Base-by-base conservation (phyloP, 1,140 invertebrate genomes). In the Schlechtendalia chinensis region DNA sequence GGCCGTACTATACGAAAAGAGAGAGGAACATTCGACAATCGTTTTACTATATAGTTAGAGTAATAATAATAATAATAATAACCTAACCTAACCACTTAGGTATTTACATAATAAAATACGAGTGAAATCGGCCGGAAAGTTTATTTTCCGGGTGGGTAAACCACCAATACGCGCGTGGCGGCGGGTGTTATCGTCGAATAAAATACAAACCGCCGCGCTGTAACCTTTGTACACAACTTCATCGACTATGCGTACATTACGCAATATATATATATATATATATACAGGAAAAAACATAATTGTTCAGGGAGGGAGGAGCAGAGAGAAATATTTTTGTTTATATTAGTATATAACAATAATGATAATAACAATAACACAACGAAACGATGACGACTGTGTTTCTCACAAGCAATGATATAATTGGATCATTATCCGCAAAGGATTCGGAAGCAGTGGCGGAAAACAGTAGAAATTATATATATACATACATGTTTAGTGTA, bases 381-480 rank as follows among this genome's bases (percentile, higher is more conserved):
- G 29, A 69, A 39, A 74, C 71, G 16, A 74, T 24, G 53, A 72
- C 29, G 53, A 56, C 32, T 47, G 58, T 47, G 58, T 59, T 77
- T 47, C 58, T 77, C 58, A 47, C 5, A n/a, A 39, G 58, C 56
- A 77, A 77, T 61, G 56, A 77, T 77, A 77, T 77, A 77, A 77
- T 77, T 77, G 74, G 74, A 56, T 77, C 74, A 61, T 77, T 77
- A 77, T 61, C 39, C 58, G 56, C 39, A 77, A 61, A 47, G 39
- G 17, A 45, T 45, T 45, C 22, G 39, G 54, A 24, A 45, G 39
- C 58, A 39, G 74, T 8, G 27, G 29, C 19, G 61, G 61, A 14
- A 61, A 61, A 77, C 27, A 24, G 17, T 10, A 24, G n/a, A 14
- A 16, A 10, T 8, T 24, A 47, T 69, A 69, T n/a, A 11, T 8